Conservation (phyloP, 1,140 invertebrate species). For the Drosophila ohnishii region DNA sequence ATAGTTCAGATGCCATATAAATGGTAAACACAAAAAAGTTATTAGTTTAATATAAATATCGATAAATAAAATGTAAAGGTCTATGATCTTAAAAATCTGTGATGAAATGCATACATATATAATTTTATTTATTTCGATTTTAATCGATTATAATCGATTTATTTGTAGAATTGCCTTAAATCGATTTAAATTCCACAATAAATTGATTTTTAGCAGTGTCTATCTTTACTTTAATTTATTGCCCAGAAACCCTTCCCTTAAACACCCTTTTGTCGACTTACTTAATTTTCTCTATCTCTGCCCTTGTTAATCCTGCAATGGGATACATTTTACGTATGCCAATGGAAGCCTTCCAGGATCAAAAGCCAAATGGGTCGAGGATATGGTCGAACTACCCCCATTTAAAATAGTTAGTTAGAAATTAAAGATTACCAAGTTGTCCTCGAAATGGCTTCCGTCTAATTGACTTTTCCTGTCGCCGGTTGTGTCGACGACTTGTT, state of each 20-base stretch:
- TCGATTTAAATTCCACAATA: too few relatives aligned
- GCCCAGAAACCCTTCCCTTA: background rate
- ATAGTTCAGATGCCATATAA: too few relatives aligned
- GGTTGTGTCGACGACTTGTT: slow-evolving; percentile 1
- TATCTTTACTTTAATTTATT: too few relatives aligned
- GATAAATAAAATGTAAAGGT: too few relatives aligned
- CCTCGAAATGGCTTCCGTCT: slow-evolving; percentile 45
- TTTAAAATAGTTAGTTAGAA: slow-evolving; percentile 29
- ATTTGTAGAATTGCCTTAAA: too few relatives aligned
- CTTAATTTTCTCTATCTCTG: background rate
- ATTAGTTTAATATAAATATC: too few relatives aligned
- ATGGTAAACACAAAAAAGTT: too few relatives aligned
- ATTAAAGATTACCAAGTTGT: slow-evolving; percentile 25
- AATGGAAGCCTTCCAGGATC: slow-evolving; percentile 17
- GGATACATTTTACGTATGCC: background rate
- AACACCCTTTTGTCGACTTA: background rate
- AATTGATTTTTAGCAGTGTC: too few relatives aligned
- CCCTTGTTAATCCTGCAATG: slow-evolving; percentile 2
- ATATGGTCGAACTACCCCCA: background rate
- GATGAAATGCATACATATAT: too few relatives aligned
- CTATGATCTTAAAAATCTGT: too few relatives aligned
- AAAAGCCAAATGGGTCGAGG: background rate
- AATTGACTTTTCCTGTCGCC: slow-evolving; percentile 53
- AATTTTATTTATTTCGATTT: too few relatives aligned
- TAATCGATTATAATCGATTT: too few relatives aligned